phyloP scores from a whole-genome alignment of 2,888 invertebrate species.

The Netelia melanura region DNA sequence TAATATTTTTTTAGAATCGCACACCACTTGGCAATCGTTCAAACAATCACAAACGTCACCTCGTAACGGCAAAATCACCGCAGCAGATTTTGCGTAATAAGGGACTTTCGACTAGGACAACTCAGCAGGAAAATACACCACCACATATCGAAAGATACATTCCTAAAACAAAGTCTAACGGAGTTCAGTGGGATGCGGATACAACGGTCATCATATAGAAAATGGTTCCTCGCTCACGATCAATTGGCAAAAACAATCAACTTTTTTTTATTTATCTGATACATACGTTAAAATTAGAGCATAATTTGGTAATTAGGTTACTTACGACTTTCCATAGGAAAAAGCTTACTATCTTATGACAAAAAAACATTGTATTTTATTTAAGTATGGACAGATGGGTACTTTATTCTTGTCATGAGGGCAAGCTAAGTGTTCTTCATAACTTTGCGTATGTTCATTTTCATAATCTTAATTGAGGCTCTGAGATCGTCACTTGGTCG shows the following conservation, averaged over 20 bases:
- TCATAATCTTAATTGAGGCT: constrained; percentile 75
- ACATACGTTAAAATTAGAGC: background rate
- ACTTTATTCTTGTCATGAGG: constrained; percentile 19
- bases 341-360: constrained; percentile 41
- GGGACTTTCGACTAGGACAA: constrained; percentile 63
- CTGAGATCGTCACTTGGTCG: constrained; percentile 77
- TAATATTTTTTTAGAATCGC: constrained; percentile 74
- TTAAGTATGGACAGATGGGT: constrained; percentile 30
- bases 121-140: constrained; percentile 79
- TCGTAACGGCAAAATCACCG: constrained; percentile 71
- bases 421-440: constrained; percentile 73
- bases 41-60: constrained; percentile 74
- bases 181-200: constrained; percentile 79
- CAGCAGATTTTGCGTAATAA: constrained; percentile 74
- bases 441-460: constrained; percentile 77
- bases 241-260: constrained; percentile 17
- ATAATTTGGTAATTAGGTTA: constrained; percentile 48
- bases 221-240: background rate
- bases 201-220: constrained; percentile 78
- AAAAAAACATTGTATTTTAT: constrained; percentile 63
- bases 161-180: constrained; percentile 72
- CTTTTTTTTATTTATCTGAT: constrained; percentile 37
- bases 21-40: constrained; percentile 81
- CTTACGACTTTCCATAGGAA: constrained; percentile 32
- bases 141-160: constrained; percentile 72